Evolutionary conservation across 2,888 invertebrate species (phyloP), one percentile per base, ranked within the genome.

Genomic region (Nemoura dubitans): DNA sequence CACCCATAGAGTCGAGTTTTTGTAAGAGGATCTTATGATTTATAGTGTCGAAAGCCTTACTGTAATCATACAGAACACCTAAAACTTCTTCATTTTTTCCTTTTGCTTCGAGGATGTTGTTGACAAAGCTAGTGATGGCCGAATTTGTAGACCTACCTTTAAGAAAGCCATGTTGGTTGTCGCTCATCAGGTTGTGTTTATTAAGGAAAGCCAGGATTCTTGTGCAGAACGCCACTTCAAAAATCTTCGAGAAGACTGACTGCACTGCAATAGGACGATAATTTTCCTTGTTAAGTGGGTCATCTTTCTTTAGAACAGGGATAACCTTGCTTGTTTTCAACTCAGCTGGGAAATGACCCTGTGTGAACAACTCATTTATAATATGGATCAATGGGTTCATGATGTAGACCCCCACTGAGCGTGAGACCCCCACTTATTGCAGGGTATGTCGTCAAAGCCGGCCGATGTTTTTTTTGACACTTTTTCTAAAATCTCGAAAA

Each of bases 371-470:
- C 21, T 81, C 81, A 30, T 81, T 81, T 1, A 81, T 81, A 21
- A 81, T 30, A 28, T 29, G 30, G n/a, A 30, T 28, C 28, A 30
- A 21, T 3, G 81, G 28, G n/a, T 78, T 78, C 26, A 28, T 29
- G n/a, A 81, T 30, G 21, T 81, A 30, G 1, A 28, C 30, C 6
- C 28, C 81, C 16, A n/a, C 28, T 28, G 14, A 81, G n/a, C n/a
- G n/a, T n/a, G n/a, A n/a, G n/a, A n/a, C n/a, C n/a, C n/a, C n/a
- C n/a, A n/a, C 14, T 29, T 81, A 21, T 30, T 16, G n/a, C 81
- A 81, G 7, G 81, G 81, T 29, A 81, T 86, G 1, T 42, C 25
- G n/a, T 88, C 86, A 85, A 88, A 88, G 0, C 78, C 85, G 25
- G 86, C 36, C 7, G 84, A 84, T 28, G 82, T 86, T 7, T 83